Conservation (phyloP, 2,113 vertebrate species). For the Onychostruthus taczanowskii region DNA sequence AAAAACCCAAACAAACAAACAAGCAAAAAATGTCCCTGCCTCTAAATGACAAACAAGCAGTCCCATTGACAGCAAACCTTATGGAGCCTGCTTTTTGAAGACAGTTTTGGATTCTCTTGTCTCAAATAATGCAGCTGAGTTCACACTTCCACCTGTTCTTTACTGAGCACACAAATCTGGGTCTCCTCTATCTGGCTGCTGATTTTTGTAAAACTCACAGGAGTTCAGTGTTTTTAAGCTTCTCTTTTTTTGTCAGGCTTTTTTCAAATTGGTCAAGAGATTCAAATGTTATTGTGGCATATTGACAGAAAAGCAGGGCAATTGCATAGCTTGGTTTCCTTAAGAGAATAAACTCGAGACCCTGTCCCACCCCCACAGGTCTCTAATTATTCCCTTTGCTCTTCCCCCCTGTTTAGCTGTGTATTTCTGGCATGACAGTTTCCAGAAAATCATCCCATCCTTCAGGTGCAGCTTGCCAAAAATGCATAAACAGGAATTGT, state of each 20-base stretch:
- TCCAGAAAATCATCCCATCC: constrained; percentile 42
- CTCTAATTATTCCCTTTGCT: constrained; percentile 41
- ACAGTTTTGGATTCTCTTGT: background rate
- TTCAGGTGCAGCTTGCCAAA: constrained; percentile 58
- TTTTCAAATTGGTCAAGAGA: background rate
- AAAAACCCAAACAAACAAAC: no score
- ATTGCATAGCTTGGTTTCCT: background rate
- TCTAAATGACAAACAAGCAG: background rate
- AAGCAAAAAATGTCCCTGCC: background rate
- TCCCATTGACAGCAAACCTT: background rate
- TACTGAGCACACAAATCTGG: background rate
- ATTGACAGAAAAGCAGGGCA: background rate
- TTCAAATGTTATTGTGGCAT: background rate
- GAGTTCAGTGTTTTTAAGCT: background rate
- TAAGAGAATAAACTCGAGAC: background rate
- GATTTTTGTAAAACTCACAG: background rate
- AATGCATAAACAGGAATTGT: constrained; percentile 48
- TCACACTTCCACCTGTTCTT: background rate
- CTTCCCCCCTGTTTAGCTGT: constrained; percentile 11
- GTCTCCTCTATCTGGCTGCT: background rate
- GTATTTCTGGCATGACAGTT: constrained; percentile 37
- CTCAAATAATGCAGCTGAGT: background rate
- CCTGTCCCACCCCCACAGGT: constrained; percentile 6
- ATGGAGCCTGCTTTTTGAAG: background rate
- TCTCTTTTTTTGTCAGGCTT: background rate